Evolutionary conservation across 2,113 vertebrate species (phyloP).

Genomic region (Protobothrops flavoviridis): DNA sequence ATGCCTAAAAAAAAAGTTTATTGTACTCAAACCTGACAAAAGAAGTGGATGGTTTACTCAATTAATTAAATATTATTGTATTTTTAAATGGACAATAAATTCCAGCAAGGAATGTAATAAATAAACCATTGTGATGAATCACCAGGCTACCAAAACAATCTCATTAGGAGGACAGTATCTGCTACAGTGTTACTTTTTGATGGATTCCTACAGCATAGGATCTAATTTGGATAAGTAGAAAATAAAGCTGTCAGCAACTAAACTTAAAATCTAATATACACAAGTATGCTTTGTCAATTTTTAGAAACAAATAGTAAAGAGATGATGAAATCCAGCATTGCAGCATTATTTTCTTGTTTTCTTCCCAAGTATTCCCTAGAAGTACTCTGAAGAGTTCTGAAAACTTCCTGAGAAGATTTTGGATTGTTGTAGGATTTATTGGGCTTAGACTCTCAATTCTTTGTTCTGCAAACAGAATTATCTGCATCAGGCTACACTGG

Average conservation of each 20-base stretch:
- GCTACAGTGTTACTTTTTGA: background rate
- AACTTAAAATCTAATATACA: background rate
- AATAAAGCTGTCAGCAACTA: slow-evolving; percentile 11
- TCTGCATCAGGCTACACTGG: rapidly evolving
- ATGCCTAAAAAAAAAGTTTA: background rate
- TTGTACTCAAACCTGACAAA: background rate
- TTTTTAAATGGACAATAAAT: background rate
- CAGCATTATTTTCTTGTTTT: background rate
- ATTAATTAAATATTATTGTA: background rate
- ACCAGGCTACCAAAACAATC: background rate
- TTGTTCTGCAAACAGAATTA: background rate
- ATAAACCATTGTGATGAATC: background rate
- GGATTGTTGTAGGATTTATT: background rate
- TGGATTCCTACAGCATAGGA: background rate
- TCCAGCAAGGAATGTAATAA: background rate
- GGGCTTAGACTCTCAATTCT: background rate
- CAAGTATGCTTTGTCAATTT: background rate
- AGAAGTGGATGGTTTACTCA: background rate
- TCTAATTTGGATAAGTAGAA: background rate
- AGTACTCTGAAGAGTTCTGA: background rate
- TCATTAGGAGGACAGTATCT: background rate
- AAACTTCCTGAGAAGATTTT: background rate
- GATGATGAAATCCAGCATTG: background rate
- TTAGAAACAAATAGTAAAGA: background rate
- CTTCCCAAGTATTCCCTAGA: background rate